Conservation (phyloP, 2,113 vertebrate species). For the Mormoops blainvillei region DNA sequence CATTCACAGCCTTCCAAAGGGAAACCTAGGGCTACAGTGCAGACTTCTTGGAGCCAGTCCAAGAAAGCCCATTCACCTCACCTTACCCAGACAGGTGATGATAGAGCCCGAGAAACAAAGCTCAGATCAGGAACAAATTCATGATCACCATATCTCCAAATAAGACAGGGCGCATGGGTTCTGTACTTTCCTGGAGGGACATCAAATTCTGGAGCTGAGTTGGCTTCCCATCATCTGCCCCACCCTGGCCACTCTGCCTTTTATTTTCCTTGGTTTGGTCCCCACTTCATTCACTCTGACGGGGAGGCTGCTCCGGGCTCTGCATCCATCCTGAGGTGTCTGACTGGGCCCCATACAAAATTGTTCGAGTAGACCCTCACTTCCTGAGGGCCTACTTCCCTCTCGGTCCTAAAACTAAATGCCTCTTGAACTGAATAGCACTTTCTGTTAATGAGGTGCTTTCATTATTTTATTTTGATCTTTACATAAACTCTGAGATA, state of each 20-base stretch:
- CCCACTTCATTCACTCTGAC: fast-evolving
- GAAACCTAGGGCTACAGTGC: background rate
- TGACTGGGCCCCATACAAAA: background rate
- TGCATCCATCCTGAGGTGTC: background rate
- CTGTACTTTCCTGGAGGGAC: background rate
- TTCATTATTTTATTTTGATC: background rate
- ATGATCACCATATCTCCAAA: background rate
- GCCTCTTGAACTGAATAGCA: background rate
- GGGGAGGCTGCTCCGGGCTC: background rate
- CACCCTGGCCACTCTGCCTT: no score
- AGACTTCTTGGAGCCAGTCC: background rate
- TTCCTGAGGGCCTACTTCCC: background rate
- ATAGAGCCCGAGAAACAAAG: background rate
- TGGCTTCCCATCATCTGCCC: fast-evolving
- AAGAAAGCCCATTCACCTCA: background rate
- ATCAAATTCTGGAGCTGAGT: fast-evolving
- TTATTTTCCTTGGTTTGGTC: background rate
- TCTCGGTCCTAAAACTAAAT: background rate
- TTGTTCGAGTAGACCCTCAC: background rate
- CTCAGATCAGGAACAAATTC: background rate
- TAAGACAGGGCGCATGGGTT: fast-evolving
- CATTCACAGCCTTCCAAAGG: background rate
- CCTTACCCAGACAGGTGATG: background rate
- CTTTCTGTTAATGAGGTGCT: background rate
- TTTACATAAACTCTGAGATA: background rate